Conservation (phyloP, 2,797 vertebrate species). For the Chromobotia macracanthus region DNA sequence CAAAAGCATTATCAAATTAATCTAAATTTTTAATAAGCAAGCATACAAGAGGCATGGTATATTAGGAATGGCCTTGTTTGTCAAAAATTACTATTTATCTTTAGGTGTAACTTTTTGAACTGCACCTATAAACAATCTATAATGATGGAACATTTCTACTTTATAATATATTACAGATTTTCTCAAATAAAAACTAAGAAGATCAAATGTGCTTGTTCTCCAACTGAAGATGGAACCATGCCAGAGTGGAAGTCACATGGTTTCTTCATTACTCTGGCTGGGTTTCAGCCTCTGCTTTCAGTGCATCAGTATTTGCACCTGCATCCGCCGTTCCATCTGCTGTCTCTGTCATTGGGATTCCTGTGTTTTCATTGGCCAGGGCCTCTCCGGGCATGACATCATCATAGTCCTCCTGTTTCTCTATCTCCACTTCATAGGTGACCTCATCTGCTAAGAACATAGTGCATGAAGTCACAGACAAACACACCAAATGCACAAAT, state of each 20-base stretch:
- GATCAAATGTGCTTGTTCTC: background rate
- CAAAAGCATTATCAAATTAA: too few species aligned
- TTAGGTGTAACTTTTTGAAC: too few species aligned
- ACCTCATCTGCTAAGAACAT: conserved; percentile 52
- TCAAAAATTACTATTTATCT: too few species aligned
- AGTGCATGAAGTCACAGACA: background rate
- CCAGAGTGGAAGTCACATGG: too few species aligned
- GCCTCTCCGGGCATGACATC: conserved; percentile 59
- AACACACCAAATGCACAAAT: background rate
- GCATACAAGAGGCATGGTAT: too few species aligned
- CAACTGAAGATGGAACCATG: background rate
- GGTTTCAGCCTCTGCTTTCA: conserved; percentile 17
- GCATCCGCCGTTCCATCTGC: background rate
- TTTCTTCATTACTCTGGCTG: background rate
- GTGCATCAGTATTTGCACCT: background rate
- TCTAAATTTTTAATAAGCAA: too few species aligned
- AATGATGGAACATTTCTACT: background rate
- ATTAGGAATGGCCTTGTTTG: too few species aligned
- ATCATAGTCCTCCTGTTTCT: conserved; percentile 65
- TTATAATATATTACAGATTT: background rate
- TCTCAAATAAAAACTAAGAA: background rate
- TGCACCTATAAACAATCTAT: too few species aligned
- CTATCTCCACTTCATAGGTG: conserved; percentile 64
- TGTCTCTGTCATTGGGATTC: background rate
- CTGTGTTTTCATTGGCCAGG: background rate